A percentile compares a stretch with the other conserved stretches of the same genome.
Conservation (phyloP, 2,113 vertebrate genomes). For the Falcunculus frontatus region DNA sequence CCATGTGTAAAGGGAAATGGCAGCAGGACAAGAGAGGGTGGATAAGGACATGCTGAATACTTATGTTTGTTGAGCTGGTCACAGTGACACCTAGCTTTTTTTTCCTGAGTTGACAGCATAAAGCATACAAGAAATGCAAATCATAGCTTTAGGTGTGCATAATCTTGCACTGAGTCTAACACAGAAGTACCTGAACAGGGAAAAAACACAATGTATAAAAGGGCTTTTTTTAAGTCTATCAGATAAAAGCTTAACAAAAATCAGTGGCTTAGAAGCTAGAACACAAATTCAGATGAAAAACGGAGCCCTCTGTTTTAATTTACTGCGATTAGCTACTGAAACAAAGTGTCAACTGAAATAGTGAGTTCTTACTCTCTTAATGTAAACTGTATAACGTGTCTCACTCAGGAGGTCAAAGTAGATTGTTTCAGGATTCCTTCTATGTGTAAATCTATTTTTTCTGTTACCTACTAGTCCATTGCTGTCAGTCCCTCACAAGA, state of each 20-base stretch:
- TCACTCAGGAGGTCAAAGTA: neutral
- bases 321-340: neutral
- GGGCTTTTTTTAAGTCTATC: neutral
- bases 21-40: conserved; percentile 29
- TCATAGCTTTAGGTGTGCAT: neutral
- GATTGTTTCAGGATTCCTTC: neutral
- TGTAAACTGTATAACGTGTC: neutral
- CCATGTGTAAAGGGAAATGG: conserved; percentile 9
- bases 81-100: conserved; percentile 46
- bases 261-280: neutral
- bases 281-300: neutral
- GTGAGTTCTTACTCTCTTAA: neutral
- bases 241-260: neutral
- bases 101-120: neutral
- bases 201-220: neutral
- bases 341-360: neutral
- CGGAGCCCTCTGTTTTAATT: neutral
- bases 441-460: neutral
- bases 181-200: neutral
- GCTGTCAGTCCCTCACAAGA: neutral
- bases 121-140: neutral
- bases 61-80: neutral
- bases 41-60: conserved; percentile 8
- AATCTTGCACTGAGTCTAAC: neutral
- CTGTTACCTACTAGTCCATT: neutral